Percentiles rank a stretch among this genome's conserved stretches.
Conservation (phyloP, 2,797 vertebrate genomes). For the Gallinago solitaria region DNA sequence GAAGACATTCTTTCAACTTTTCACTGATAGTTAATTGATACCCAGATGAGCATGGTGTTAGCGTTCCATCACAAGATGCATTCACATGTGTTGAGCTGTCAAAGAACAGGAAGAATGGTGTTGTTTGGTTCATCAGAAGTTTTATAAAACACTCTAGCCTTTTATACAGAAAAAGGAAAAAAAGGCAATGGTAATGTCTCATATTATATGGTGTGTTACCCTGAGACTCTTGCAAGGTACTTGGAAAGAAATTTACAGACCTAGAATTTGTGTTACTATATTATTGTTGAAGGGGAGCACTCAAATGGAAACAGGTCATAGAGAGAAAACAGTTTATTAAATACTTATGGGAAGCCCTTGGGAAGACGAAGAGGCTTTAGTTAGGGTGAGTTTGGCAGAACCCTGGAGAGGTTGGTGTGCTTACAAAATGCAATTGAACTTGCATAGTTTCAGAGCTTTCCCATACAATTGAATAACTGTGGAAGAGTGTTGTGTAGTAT, state of each 20-base stretch:
- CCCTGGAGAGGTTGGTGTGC: background rate
- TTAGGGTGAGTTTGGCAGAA: background rate
- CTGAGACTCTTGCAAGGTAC: background rate
- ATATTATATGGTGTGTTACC: background rate
- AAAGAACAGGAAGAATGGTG: background rate
- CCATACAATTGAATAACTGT: background rate
- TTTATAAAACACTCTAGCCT: background rate
- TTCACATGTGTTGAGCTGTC: background rate
- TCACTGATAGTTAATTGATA: background rate
- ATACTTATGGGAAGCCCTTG: background rate
- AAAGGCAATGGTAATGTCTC: background rate
- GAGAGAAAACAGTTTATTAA: background rate
- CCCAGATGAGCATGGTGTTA: background rate
- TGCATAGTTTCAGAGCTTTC: background rate
- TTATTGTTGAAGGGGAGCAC: rapidly evolving
- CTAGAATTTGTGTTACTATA: background rate
- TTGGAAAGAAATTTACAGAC: background rate
- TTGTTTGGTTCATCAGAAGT: background rate
- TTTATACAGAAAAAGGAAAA: background rate
- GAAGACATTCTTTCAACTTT: background rate
- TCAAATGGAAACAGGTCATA: background rate
- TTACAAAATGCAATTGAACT: background rate
- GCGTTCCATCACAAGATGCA: background rate
- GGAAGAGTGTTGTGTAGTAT: background rate
- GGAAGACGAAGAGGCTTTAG: background rate